Evolutionary conservation across 2,113 vertebrate species (phyloP), one percentile per base, ranked within the genome.

Genomic region (Gobiocypris rarus): DNA sequence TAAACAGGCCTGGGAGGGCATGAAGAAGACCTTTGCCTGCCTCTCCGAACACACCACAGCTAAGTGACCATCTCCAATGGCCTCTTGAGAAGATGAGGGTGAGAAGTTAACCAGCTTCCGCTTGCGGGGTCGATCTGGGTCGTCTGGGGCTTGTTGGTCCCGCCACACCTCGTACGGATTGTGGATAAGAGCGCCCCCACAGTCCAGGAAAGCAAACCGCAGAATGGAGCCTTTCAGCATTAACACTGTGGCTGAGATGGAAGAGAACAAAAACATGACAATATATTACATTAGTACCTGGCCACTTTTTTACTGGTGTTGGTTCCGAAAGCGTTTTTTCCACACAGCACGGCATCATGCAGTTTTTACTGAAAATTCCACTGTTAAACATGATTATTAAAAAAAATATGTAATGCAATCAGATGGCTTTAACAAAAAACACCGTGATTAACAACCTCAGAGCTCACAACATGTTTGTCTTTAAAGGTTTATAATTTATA

Each of bases 1-100:
- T 85, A 98, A 95, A 93, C 96, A 97, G 38, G 95, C 96, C 95
- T 98, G 97, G n/a, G 97, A 96, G 85, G 98, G 97, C 96, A 99
- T 97, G 89, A 97, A 90, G 92, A 98, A 96, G 59, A 99, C 96
- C 95, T 98, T 99, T 93, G 98, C 98, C 96, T 99, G 98, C 91
- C 96, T 96, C 92, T 99, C 98, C 15, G 97, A 98, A 93, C 97
- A 99, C 90, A 97, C 94, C 88, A 99, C 94, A 43, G 95, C 95
- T 93, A 97, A 96, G 86, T 99, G 97, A 89, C 97, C 96, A 31
- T 99, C 97, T 85, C 95, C 94, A 82, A 87, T 91, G 86, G 89
- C 90, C 26, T 98, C 97, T 92, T 98, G 97, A 83, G 96, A 96
- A 54, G 94, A 94, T 3, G 95, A 96, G 3, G 97, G 95, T 0